Evolutionary conservation across 2,888 invertebrate species (phyloP), one percentile per base, ranked within the genome.

Genomic region (Leptopilina syphax): DNA sequence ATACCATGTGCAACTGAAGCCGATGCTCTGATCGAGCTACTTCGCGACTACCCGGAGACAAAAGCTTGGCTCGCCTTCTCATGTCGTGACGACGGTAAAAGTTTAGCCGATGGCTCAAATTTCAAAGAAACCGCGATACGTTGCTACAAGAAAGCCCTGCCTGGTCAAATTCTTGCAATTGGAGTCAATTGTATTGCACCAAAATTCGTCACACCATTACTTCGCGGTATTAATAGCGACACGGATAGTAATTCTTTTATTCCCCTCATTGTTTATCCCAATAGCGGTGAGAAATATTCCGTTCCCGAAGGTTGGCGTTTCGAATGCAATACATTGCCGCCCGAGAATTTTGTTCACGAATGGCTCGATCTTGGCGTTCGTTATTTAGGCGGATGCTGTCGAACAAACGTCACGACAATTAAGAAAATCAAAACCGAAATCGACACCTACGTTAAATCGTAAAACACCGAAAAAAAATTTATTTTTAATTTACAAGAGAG

Each of bases 381-480:
- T 78, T 97, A 96, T 91, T 94, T 99, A 67, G 98, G 98, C 34
- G 98, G 98, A 0, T 99, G 98, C 88, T 99, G 98, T 91, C 94
- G 97, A 85, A 96, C 97, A 0, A 95, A 95, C 87, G 96, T 97
- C 1, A 94, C 95, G 0, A 97, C 98, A 90, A 95, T 98, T 57
- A 93, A 94, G 10, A 94, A 95, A 84, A 96, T 97, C 86, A 93
- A 94, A 78, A 94, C 94, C 86, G 94, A 95, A 89, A 95, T 96
- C 79, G 90, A 92, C 79, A 91, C 90, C 24, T 70, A 54, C 12
- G 34, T 6, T 50, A 7, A 12, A 44, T 8, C 44, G 6, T 44
- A 6, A 44, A 44, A 44, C 6, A 44, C 44, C 44, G 44, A 4
- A 34, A 34, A 34, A 34, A 3, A 34, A 3, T 34, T 34, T 34